phyloP scores from a whole-genome alignment of 1,140 invertebrate genomes.

The Drosophila kepulauana region DNA sequence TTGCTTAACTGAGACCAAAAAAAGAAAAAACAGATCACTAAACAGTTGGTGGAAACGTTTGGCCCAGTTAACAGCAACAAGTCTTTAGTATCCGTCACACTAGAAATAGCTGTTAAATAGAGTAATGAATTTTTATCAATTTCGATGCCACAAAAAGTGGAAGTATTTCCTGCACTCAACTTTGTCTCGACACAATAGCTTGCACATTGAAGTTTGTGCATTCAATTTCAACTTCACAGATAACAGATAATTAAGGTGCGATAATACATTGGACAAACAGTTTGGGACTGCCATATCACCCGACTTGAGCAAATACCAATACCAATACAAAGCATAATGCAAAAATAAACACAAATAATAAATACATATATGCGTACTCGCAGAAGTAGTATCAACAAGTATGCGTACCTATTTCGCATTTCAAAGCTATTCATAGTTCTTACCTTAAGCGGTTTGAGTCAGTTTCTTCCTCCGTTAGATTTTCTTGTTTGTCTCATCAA shows the following conservation, averaged over 20 bases:
- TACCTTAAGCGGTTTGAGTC: slow-evolving; percentile 9
- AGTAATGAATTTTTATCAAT: not conserved
- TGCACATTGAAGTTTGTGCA: not conserved
- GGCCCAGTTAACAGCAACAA: slow-evolving; percentile 46
- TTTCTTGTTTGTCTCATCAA: not conserved
- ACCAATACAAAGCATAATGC: slow-evolving; percentile 27
- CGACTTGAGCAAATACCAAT: slow-evolving; percentile 35
- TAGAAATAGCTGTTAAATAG: not conserved
- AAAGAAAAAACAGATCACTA: slow-evolving; percentile 45
- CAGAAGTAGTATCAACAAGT: not conserved
- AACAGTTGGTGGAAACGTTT: slow-evolving; percentile 58
- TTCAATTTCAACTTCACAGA: slow-evolving; percentile 36
- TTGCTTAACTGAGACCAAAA: slow-evolving; percentile 47
- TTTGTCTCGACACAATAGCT: not conserved
- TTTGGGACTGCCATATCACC: slow-evolving; percentile 42
- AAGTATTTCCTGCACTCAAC: not conserved
- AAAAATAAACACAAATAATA: slow-evolving; percentile 30
- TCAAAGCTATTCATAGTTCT: slow-evolving; percentile 11
- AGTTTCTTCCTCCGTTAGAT: not conserved
- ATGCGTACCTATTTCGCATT: not conserved
- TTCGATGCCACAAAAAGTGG: not conserved
- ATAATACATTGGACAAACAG: slow-evolving; percentile 57
- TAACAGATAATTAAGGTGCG: slow-evolving; percentile 53
- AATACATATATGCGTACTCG: not conserved
- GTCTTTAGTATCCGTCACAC: not conserved